Evolutionary conservation across 2,888 invertebrate species (phyloP), one percentile per base, ranked within the genome.

Genomic region (Lycia hirtaria): DNA sequence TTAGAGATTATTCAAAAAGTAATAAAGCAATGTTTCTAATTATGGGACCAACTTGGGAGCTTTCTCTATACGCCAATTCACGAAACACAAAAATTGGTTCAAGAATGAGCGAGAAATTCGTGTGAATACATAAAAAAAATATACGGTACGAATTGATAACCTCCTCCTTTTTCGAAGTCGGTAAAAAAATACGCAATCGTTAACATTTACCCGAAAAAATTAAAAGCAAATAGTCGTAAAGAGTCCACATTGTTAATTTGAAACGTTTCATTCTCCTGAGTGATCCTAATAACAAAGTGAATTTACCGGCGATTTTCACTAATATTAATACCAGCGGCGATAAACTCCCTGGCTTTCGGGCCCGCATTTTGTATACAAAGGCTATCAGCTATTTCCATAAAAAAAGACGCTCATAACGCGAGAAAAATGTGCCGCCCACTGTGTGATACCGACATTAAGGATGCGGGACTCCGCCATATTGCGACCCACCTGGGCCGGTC

Each of bases 391-490:
- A 62, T 54, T 62, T 62, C 48, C 57, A 62, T 64, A 53, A 61
- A 61, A 62, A 56, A 63, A 64, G 57, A 64, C 56, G 57, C 49
- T 58, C 64, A 61, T 64, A 67, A 67, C 64, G 61, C 56, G 61
- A 61, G 64, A 63, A 62, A 63, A 63, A 63, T 64, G 60, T 57
- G 51, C 62, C 55, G 56, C 61, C 61, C 53, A 50, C 64, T 72
- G 67, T 66, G 63, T 51, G 72, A 68, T 69, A 69, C 62, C 68
- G 56, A 70, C 70, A 76, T 79, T 78, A 76, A 75, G 72, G 73
- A 77, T 80, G 72, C 70, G 70, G 72, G 73, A 59, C 69, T 66
- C 66, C 62, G 71, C 75, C 78, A 81, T 81, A 85, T 82, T 85
- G 80, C 76, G 80, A 73, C 57, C 69, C 69, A 73, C 71, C 74